These are phyloP conservation scores for Lithophane socia DNA, from an alignment of 2,888 invertebrate genomes.

Conservation along the genomic window DNA sequence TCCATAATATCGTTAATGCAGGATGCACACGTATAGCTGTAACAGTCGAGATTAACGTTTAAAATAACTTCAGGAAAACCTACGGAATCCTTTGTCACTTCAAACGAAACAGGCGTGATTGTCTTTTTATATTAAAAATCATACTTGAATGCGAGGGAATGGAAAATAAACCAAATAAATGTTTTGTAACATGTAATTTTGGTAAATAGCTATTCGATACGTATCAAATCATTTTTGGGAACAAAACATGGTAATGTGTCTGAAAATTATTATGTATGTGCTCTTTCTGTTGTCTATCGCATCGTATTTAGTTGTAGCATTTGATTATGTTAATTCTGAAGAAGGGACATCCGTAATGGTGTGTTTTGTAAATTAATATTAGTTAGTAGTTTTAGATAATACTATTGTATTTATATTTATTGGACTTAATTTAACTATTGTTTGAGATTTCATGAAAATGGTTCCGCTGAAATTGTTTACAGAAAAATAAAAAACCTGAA, in stretches of 20 bases:
- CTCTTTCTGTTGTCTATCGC: conserved; percentile 52
- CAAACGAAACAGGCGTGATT: conserved; percentile 66
- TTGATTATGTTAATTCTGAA: conserved; percentile 31
- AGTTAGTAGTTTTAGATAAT: conserved; percentile 2
- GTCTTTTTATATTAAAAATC: conserved; percentile 82
- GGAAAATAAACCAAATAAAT: conserved; percentile 87
- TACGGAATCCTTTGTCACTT: conserved; percentile 69
- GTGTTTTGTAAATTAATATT: background rate
- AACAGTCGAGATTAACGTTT: fast-evolving
- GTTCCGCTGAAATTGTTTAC: background rate
- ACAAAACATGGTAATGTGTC: conserved; percentile 80
- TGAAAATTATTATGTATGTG: conserved; percentile 69
- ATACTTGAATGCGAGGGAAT: conserved; percentile 85
- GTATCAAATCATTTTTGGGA: conserved; percentile 85
- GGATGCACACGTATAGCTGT: no score
- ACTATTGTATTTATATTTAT: background rate
- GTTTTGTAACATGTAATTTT: conserved; percentile 88
- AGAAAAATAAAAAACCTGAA: background rate
- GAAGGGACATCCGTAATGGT: background rate
- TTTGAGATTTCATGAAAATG: background rate
- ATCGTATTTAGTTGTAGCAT: conserved; percentile 41
- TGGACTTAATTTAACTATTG: background rate
- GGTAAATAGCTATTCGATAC: conserved; percentile 88
- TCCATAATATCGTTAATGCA: background rate
- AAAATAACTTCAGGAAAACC: conserved; percentile 11